Evolutionary conservation across 2,113 vertebrate genomes (phyloP).

Genomic region (Calidris pugnax): DNA sequence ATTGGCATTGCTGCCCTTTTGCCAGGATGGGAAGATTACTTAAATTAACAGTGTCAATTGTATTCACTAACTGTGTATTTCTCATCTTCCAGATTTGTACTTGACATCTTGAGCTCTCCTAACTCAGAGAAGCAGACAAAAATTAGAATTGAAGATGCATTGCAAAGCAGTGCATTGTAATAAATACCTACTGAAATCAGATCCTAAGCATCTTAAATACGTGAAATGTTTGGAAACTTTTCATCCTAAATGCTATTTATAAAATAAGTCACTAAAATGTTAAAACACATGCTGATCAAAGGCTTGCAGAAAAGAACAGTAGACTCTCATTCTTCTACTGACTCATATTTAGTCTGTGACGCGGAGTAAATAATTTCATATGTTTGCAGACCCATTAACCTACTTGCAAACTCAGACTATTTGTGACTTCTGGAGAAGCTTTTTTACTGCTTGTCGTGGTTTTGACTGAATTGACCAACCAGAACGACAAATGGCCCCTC

Average conservation of each 20-base stretch:
- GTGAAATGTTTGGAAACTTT: not conserved
- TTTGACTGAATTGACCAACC: too few species aligned
- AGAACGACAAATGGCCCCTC: too few species aligned
- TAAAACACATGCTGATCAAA: constrained; percentile 42
- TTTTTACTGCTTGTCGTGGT: not conserved
- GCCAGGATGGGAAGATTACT: not conserved
- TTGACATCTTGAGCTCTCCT: not conserved
- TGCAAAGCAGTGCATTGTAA: not conserved
- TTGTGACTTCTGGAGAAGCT: not conserved
- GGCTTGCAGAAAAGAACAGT: not conserved
- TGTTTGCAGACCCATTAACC: not conserved
- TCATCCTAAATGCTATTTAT: constrained; percentile 31
- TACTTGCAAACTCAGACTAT: not conserved
- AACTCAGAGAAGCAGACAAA: not conserved
- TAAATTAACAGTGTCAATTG: not conserved
- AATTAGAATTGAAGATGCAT: not conserved
- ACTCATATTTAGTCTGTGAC: not conserved
- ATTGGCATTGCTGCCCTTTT: not conserved
- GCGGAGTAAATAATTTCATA: constrained; percentile 1
- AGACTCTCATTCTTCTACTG: not conserved
- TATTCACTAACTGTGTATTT: not conserved
- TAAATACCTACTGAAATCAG: not conserved
- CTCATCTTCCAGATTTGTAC: not conserved
- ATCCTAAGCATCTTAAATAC: not conserved
- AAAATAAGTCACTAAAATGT: constrained; percentile 33